phyloP scores from a whole-genome alignment of 53 echinoderm and acorn worm genomes.

The Echinometra lucunter region DNA sequence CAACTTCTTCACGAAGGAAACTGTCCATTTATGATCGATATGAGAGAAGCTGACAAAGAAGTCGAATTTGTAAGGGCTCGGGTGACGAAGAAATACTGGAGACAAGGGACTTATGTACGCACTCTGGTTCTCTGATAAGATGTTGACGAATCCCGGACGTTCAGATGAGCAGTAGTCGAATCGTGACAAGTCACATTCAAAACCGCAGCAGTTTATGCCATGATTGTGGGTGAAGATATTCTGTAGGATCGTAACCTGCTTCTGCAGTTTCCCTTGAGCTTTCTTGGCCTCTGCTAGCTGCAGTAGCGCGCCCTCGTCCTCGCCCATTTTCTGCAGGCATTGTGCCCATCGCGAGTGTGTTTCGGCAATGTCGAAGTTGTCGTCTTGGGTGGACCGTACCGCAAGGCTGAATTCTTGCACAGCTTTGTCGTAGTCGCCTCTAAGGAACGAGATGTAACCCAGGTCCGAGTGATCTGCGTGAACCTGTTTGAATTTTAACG shows the following conservation, averaged over 20 bases:
- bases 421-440: constrained; percentile 76
- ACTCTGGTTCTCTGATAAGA: constrained; percentile 73
- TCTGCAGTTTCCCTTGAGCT: constrained; percentile 56
- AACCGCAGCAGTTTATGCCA: constrained; percentile 87
- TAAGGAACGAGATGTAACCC: constrained; percentile 80
- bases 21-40: constrained; percentile 92
- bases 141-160: constrained; percentile 84
- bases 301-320: constrained; percentile 75
- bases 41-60: constrained; percentile 93
- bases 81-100: not conserved
- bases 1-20: constrained; percentile 83
- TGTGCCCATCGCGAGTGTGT: constrained; percentile 89
- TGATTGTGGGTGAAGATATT: constrained; percentile 80
- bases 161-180: constrained; percentile 85
- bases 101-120: constrained; percentile 23
- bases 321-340: constrained; percentile 78
- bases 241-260: constrained; percentile 70
- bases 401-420: constrained; percentile 84
- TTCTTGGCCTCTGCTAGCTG: constrained; percentile 68
- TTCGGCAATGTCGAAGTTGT: constrained; percentile 76
- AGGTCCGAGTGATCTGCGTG: constrained; percentile 89
- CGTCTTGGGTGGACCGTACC: constrained; percentile 76
- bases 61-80: constrained; percentile 77
- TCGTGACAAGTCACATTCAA: constrained; percentile 84
- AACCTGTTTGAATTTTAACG: constrained; percentile 76